Evolutionary conservation across 2,113 vertebrate species (phyloP), one percentile per base, ranked within the genome.

Genomic region (Apteryx mantelli): DNA sequence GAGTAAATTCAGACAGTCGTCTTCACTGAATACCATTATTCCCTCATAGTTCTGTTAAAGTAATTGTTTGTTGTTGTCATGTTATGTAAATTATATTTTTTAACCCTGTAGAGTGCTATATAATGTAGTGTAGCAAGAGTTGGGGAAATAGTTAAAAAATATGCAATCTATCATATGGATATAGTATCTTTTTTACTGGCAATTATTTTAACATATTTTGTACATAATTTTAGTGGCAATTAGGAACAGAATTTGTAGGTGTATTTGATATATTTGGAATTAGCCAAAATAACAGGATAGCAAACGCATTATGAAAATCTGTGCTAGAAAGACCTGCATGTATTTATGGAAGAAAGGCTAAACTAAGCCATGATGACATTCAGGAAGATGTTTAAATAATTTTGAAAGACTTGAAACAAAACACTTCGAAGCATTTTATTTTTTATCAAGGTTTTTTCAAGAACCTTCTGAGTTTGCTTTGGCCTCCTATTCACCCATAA

Each of bases 341-440:
- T 91, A 32, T 84, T 84, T 84, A 58, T 70, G 58, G 82, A 90
- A 90, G 68, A 36, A 86, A 86, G 76, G 46, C 53, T 74, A 70
- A 90, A 82, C 17, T 79, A 77, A 91, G 69, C 61, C 13, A 46
- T 87, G 71, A 34, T 93, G 4, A 74, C 36, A 78, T 77, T 58
- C 68, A 81, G 46, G 34, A 44, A 0, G 18, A 58, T 70, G 68
- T 91, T 93, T 81, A 91, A 96, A 90, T 91, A 95, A 91, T 94
- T 89, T 75, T 87, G 78, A 85, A 91, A 73, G 82, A 52, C 81
- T 93, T 91, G 24, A 64, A 26, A 38, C 14, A 83, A 95, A 94
- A 66, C 13, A 81, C 93, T 95, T 95, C 93, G 94, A 94, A 97
- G 82, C 8, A 18, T 80, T 91, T 88, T 74, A 77, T 77, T 63